Percentiles rank a stretch among this genome's conserved stretches.
Conservation (phyloP, 2,888 invertebrate genomes). For the Miltochrista miniata region DNA sequence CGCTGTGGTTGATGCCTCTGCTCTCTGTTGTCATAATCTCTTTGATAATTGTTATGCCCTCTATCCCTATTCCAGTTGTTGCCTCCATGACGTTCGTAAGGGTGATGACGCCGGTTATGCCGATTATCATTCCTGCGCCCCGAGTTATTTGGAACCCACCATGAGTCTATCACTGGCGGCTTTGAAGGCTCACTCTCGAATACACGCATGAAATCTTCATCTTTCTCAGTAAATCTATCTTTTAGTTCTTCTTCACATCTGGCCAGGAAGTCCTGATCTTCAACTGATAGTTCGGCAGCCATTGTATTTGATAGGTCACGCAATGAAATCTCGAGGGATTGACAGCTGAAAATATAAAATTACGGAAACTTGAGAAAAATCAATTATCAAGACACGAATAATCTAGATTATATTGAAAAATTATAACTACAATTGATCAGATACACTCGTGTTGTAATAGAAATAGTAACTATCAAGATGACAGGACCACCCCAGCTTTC, state of each 20-base stretch:
- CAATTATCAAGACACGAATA: too few relatives aligned
- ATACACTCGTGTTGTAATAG: too few relatives aligned
- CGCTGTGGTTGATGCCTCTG: slow-evolving; percentile 39
- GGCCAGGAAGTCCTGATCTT: slow-evolving; percentile 84
- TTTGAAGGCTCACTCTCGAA: slow-evolving; percentile 62
- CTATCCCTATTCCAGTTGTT: slow-evolving; percentile 41
- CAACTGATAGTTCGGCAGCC: slow-evolving; percentile 72
- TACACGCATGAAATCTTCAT: slow-evolving; percentile 84
- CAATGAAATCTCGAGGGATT: slow-evolving; percentile 45
- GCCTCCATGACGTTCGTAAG: slow-evolving; percentile 37
- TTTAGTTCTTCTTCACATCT: slow-evolving; percentile 86
- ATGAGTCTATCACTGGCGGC: slow-evolving; percentile 85
- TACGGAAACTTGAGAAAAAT: too few relatives aligned
- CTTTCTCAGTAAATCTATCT: slow-evolving; percentile 85
- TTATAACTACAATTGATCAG: too few relatives aligned
- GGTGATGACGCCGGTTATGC: slow-evolving; percentile 34
- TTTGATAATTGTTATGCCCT: slow-evolving; percentile 22
- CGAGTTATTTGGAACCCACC: slow-evolving; percentile 65
- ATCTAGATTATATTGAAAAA: too few relatives aligned
- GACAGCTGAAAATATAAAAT: slow-evolving; percentile 48
- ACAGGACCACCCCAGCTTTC: too few relatives aligned
- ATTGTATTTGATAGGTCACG: slow-evolving; percentile 36
- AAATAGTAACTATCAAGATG: too few relatives aligned
- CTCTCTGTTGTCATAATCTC: slow-evolving; percentile 27
- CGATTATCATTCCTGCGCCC: slow-evolving; percentile 60